phyloP scores from a whole-genome alignment of 2,888 invertebrate species.

The Balanococcus diminutus region DNA sequence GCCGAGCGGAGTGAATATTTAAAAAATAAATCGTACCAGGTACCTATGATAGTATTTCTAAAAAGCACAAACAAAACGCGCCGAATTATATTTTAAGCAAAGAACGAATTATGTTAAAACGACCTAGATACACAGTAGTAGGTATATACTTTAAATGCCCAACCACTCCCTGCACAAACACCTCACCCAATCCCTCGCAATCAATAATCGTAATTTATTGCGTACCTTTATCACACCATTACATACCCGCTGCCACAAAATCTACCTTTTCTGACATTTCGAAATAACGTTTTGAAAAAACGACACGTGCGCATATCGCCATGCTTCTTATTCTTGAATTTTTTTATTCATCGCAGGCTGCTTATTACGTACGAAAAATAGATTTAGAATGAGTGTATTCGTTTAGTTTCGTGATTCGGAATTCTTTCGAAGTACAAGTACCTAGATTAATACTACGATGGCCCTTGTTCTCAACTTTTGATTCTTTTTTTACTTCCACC shows the following conservation, averaged over 20 bases:
- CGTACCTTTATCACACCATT: slow-evolving; percentile 48
- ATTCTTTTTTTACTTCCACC: no score
- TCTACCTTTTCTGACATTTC: slow-evolving; percentile 42
- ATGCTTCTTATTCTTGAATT: slow-evolving; percentile 22
- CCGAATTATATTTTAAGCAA: slow-evolving; percentile 48
- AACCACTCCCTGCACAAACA: not conserved
- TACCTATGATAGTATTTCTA: slow-evolving; percentile 4
- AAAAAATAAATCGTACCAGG: slow-evolving; percentile 25
- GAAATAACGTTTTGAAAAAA: slow-evolving; percentile 28
- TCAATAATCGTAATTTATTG: slow-evolving; percentile 50
- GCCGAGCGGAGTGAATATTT: not conserved
- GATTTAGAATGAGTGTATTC: no score
- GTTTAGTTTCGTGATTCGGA: no score
- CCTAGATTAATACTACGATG: no score
- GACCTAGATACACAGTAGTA: slow-evolving; percentile 50
- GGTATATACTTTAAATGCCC: slow-evolving; percentile 12
- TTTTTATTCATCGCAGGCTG: not conserved
- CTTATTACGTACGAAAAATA: not conserved
- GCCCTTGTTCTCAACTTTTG: no score
- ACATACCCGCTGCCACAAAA: slow-evolving; percentile 38
- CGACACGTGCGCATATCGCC: slow-evolving; percentile 20
- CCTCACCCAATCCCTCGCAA: slow-evolving; percentile 1
- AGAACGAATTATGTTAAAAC: slow-evolving; percentile 52
- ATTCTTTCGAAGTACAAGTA: no score
- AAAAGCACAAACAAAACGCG: slow-evolving; percentile 30